These are phyloP conservation scores for Acrossocheilus wenchowensis DNA, from an alignment of 2,797 vertebrate species.

Conservation along the genomic window DNA sequence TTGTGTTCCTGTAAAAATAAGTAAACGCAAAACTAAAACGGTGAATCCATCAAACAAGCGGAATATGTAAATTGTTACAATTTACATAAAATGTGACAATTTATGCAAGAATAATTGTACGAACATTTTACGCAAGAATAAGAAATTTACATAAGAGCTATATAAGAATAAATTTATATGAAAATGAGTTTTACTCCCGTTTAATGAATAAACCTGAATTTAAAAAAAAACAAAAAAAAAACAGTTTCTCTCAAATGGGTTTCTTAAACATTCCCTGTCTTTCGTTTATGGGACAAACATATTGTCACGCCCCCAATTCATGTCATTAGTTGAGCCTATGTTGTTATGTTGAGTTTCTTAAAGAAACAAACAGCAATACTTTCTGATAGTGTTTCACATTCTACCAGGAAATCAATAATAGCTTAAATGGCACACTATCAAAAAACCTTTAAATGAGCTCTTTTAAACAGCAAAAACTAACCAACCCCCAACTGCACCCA, in stretches of 20 bases:
- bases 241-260: no score
- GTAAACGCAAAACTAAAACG: not conserved
- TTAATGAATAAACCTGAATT: not conserved
- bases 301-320: not conserved
- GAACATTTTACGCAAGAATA: not conserved
- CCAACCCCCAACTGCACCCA: not conserved
- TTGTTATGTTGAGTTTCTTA: not conserved
- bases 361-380: not conserved
- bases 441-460: not conserved
- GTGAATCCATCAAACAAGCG: not conserved
- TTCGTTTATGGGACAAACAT: not conserved
- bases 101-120: conserved; percentile 2
- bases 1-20: not conserved
- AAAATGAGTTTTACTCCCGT: not conserved
- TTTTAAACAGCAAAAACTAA: not conserved
- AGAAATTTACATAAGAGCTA: not conserved
- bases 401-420: not conserved
- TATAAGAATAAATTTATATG: not conserved
- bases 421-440: not conserved
- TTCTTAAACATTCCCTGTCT: no score
- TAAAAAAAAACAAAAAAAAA: no score
- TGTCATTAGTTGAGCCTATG: not conserved
- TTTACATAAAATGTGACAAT: not conserved
- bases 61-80: not conserved
- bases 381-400: not conserved